phyloP scores from a whole-genome alignment of 2,113 vertebrate genomes.

The Chaetodon auriga region DNA sequence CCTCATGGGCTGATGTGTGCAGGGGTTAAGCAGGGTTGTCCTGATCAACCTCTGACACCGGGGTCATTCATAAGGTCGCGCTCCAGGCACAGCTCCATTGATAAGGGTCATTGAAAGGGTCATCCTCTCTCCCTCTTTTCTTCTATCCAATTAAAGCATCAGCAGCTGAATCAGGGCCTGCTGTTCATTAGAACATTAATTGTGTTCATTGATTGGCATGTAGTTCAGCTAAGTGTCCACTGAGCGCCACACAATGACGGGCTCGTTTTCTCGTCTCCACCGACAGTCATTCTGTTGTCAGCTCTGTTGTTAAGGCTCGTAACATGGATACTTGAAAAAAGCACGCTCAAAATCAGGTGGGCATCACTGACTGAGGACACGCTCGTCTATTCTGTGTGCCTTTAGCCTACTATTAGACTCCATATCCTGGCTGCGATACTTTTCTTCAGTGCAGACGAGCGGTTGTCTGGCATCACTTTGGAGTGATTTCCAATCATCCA shows the following conservation, averaged over 20 bases:
- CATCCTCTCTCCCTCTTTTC: conserved; percentile 64
- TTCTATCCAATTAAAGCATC: conserved; percentile 76
- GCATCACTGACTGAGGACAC: background rate
- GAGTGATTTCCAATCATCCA: conserved; percentile 60
- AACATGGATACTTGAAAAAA: conserved; percentile 25
- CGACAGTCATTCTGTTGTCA: conserved; percentile 43
- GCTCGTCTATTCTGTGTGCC: conserved; percentile 2
- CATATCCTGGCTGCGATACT: conserved; percentile 26
- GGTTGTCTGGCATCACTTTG: conserved; percentile 50
- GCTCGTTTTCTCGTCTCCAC: conserved; percentile 52
- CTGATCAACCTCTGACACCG: conserved; percentile 83
- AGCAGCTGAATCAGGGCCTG: conserved; percentile 64
- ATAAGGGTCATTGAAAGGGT: conserved; percentile 79
- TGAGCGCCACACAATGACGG: conserved; percentile 47
- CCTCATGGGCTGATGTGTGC: conserved; percentile 74
- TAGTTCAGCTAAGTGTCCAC: conserved; percentile 58
- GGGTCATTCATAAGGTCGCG: conserved; percentile 79
- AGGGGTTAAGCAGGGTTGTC: conserved; percentile 80
- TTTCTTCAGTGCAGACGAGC: conserved; percentile 35
- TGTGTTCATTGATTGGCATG: conserved; percentile 72
- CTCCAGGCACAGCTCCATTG: conserved; percentile 71
- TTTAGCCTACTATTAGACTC: conserved; percentile 24
- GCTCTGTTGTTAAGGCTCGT: conserved; percentile 33
- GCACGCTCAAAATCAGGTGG: conserved; percentile 29
- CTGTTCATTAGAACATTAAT: conserved; percentile 72